A percentile compares a stretch with the other conserved stretches of the same genome.
phyloP scores from a whole-genome alignment of 2,888 invertebrate genomes.

The Formica aserva region DNA sequence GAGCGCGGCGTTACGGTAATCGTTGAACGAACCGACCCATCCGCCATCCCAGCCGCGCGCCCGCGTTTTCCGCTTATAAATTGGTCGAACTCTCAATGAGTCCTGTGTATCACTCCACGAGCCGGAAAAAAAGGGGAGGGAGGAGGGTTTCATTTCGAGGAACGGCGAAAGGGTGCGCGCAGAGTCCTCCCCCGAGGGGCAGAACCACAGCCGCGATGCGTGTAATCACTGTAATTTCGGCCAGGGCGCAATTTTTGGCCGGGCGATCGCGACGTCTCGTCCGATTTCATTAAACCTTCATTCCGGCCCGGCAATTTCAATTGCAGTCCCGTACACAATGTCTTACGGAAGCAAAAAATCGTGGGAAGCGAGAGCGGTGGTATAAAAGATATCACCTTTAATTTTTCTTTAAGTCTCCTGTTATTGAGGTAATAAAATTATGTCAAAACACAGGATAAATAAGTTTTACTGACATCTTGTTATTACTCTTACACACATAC shows the following conservation, averaged over 20 bases:
- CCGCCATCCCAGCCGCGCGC: conserved; percentile 67
- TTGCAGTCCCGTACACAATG: conserved; percentile 15
- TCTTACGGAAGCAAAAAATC: conserved; percentile 39
- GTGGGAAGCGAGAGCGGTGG: conserved; percentile 27
- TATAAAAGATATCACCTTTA: conserved; percentile 35
- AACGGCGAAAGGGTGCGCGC: conserved; percentile 52
- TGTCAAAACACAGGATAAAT: background rate
- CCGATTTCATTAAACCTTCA: conserved; percentile 75
- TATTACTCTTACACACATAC: background rate
- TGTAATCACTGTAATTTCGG: conserved; percentile 84
- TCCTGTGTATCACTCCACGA: conserved; percentile 61
- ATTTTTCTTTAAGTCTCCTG: conserved; percentile 22
- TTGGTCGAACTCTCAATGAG: conserved; percentile 74
- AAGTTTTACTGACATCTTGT: background rate
- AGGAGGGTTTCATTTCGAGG: conserved; percentile 45
- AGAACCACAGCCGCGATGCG: conserved; percentile 73
- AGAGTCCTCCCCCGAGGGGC: conserved; percentile 72
- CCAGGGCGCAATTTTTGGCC: conserved; percentile 77
- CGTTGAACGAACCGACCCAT: conserved; percentile 76
- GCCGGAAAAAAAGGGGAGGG: background rate
- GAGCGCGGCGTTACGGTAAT: conserved; percentile 78
- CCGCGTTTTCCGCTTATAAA: conserved; percentile 76
- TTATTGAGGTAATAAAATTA: background rate
- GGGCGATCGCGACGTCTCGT: conserved; percentile 75
- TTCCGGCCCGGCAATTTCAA: conserved; percentile 37